Evolutionary conservation across 92 coral and sea anemone species (phyloP).

Genomic region (Palythoa caribaeorum): DNA sequence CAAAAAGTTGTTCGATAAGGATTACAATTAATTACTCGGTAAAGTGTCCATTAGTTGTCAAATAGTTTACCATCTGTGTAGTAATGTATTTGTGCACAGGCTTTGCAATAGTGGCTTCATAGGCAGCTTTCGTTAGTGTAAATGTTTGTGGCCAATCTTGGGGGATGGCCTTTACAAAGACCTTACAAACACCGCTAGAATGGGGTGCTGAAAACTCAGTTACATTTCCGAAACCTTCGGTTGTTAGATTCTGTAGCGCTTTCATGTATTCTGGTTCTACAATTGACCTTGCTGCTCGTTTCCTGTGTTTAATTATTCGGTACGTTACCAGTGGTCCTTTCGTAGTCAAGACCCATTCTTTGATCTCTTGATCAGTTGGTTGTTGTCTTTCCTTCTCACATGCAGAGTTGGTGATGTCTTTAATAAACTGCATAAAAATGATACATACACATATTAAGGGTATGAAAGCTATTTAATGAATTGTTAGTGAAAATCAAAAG

Average conservation of each 20-base stretch:
- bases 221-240: conserved; percentile 9
- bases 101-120: conserved; percentile 8
- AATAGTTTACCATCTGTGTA: background rate
- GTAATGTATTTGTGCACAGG: background rate
- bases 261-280: background rate
- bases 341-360: conserved; percentile 1
- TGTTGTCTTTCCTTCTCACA: background rate
- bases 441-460: background rate
- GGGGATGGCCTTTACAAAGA: conserved; percentile 2
- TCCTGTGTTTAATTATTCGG: background rate
- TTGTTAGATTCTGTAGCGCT: background rate
- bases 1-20: background rate
- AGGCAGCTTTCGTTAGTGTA: conserved; percentile 2
- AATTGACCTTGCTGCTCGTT: conserved; percentile 6
- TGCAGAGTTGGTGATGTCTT: background rate
- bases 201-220: background rate
- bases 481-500: background rate
- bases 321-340: conserved; percentile 9
- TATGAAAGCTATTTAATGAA: background rate
- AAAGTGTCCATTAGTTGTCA: conserved; percentile 4
- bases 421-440: background rate
- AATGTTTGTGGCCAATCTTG: conserved; percentile 1
- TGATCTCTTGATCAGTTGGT: background rate
- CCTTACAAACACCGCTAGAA: conserved; percentile 9
- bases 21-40: background rate